phyloP scores from a whole-genome alignment of 2,113 vertebrate genomes.

The Hippocampus zosterae region DNA sequence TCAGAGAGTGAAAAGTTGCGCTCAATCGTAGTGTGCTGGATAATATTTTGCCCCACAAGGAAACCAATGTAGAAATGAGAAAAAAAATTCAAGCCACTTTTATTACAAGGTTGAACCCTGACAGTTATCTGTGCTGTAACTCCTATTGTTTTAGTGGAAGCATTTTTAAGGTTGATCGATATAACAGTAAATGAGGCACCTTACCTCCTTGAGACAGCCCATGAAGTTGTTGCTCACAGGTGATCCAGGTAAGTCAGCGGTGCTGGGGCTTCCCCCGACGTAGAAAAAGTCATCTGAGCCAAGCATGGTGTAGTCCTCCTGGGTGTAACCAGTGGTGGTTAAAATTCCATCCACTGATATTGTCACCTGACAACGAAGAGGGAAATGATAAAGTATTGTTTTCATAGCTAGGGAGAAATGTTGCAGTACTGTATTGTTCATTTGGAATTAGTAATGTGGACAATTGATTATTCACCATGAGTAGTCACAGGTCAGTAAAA shows the following conservation, averaged over 20 bases:
- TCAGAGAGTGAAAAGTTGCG: too few relatives aligned
- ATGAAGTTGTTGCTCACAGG: constrained; percentile 99
- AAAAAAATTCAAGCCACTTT: too few relatives aligned
- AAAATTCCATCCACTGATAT: constrained; percentile 98
- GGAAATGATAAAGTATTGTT: constrained; percentile 25
- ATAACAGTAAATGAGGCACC: constrained; percentile 5
- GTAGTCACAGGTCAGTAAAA: background rate
- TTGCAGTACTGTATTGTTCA: background rate
- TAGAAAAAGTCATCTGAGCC: constrained; percentile 98
- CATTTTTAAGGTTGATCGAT: too few relatives aligned
- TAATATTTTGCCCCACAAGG: too few relatives aligned
- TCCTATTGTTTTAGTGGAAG: too few relatives aligned
- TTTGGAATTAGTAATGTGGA: background rate
- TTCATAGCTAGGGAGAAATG: background rate
- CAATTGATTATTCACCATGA: background rate
- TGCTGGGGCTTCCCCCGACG: constrained; percentile 95
- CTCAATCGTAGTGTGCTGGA: too few relatives aligned
- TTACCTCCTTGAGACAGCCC: constrained; percentile 97
- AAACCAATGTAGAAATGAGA: background rate
- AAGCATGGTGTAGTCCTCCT: constrained; percentile 98
- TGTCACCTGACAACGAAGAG: constrained; percentile 81
- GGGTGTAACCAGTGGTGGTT: constrained; percentile 96
- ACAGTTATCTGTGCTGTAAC: too few relatives aligned
- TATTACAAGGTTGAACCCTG: background rate
- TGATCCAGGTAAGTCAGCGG: constrained; percentile 92